Evolutionary conservation across 2,113 vertebrate species (phyloP).

Genomic region (Chaetodon auriga): DNA sequence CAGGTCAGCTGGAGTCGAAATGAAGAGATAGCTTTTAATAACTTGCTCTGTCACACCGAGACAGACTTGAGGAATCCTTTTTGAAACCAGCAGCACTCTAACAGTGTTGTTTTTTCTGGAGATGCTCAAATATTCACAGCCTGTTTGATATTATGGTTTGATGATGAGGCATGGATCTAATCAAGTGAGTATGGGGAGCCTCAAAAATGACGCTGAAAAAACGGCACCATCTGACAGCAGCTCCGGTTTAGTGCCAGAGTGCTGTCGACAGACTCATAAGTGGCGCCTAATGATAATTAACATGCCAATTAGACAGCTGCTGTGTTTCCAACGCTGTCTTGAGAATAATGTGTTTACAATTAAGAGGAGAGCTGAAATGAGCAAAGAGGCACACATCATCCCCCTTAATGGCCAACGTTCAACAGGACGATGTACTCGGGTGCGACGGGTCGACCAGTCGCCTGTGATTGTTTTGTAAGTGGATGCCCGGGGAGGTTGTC

Average conservation of each 20-base stretch:
- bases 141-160: conserved; percentile 31
- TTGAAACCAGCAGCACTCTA: background rate
- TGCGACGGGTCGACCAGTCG: conserved; percentile 10
- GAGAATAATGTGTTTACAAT: conserved; percentile 64
- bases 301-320: conserved; percentile 78
- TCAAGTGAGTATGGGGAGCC: conserved; percentile 32
- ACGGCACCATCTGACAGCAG: conserved; percentile 65
- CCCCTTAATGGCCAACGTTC: conserved; percentile 24
- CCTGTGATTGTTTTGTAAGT: conserved; percentile 58
- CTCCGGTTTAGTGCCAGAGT: conserved; percentile 56
- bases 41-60: background rate
- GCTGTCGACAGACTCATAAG: conserved; percentile 62
- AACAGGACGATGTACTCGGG: conserved; percentile 25
- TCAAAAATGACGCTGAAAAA: conserved; percentile 25
- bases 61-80: conserved; percentile 2
- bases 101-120: conserved; percentile 8
- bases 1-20: conserved; percentile 11
- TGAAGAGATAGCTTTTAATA: conserved; percentile 1
- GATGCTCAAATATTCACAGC: conserved; percentile 21
- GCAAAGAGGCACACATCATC: conserved; percentile 50
- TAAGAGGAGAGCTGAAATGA: conserved; percentile 56
- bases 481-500: conserved; percentile 66
- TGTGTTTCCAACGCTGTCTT: conserved; percentile 63
- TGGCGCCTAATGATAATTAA: conserved; percentile 74
- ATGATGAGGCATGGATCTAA: conserved; percentile 48